Evolutionary conservation across 2,888 invertebrate genomes (phyloP), one percentile per base, ranked within the genome.

Genomic region (Alentia gelatinosa): DNA sequence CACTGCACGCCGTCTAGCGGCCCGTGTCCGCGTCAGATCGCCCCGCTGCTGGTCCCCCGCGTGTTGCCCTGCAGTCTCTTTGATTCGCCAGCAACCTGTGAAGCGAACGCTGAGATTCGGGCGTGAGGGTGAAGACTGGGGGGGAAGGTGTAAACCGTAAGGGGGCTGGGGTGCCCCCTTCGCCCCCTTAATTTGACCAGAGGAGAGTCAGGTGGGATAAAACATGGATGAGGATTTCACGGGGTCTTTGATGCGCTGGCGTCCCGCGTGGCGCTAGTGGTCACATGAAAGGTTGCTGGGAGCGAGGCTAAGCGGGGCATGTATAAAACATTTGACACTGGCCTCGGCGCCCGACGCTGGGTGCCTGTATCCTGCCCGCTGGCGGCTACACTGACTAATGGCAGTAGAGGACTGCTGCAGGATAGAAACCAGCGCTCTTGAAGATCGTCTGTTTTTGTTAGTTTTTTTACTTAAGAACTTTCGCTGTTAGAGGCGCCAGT

Each of bases 241-340:
- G 47, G 47, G n/a, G 30, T 26, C 50, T 86, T 86, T 86, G 86
- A 86, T 50, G 33, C 86, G n/a, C 26, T 23, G n/a, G 86, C 50
- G 30, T 86, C 86, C 86, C 86, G 19, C 37, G 86, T 42, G 86
- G 50, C 86, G 47, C 86, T 19, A 9, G n/a, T 19, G 86, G 15
- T 26, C 37, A 40, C 4, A 35, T 83, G 39, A 83, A 83, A 83
- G 75, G 39, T 37, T 15, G 39, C n/a, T 42, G 30, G 26, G 86
- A 86, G 26, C 86, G 86, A 47, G 86, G 86, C 47, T 86, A 86
- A 86, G 86, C 86, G 86, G 50, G 47, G 19, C 35, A 40, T 42
- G 42, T 40, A 86, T 86, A 86, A 86, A 26, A n/a, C 47, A 86
- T 42, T 19, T 83, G 39, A 40, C 83, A 83, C 83, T n/a, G 40